phyloP scores from a whole-genome alignment of 2,888 invertebrate genomes.

The Listrodromus nycthemerus region DNA sequence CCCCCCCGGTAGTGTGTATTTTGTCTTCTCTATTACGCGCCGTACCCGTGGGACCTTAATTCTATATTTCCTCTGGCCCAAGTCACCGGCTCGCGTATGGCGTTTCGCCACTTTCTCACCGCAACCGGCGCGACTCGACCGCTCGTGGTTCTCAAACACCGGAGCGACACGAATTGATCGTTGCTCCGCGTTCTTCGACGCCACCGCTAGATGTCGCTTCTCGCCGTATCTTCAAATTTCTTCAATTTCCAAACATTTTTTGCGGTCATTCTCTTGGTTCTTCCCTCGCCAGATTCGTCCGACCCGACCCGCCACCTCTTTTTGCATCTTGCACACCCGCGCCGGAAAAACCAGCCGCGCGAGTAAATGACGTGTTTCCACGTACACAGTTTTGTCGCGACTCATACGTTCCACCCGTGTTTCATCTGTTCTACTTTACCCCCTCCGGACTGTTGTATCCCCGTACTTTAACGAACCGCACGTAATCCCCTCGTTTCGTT shows the following conservation, averaged over 20 bases:
- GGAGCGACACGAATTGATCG: conserved; percentile 58
- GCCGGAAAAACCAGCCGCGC: neutral
- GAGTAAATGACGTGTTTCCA: neutral
- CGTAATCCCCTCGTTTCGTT: conserved; percentile 59
- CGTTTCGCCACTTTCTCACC: conserved; percentile 25
- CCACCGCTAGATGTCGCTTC: conserved; percentile 12
- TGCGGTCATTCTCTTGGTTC: neutral
- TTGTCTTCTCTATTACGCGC: conserved; percentile 78
- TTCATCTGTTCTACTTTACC: conserved; percentile 40
- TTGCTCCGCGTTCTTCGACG: conserved; percentile 55
- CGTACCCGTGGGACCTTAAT: conserved; percentile 77
- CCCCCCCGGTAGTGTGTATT: conserved; percentile 73
- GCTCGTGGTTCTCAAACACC: conserved; percentile 58
- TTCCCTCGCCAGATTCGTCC: neutral
- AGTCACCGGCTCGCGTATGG: conserved; percentile 41
- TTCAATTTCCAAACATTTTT: neutral
- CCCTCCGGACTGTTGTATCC: conserved; percentile 1
- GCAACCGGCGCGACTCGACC: conserved; percentile 43
- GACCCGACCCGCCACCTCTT: neutral
- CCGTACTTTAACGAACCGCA: conserved; percentile 47
- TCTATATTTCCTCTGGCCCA: conserved; percentile 75
- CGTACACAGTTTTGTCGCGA: neutral
- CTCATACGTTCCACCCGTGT: conserved; percentile 1
- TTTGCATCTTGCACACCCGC: neutral
- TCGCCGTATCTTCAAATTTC: conserved; percentile 22